phyloP scores from a whole-genome alignment of 2,113 vertebrate species.

The Tachuris rubrigastra region DNA sequence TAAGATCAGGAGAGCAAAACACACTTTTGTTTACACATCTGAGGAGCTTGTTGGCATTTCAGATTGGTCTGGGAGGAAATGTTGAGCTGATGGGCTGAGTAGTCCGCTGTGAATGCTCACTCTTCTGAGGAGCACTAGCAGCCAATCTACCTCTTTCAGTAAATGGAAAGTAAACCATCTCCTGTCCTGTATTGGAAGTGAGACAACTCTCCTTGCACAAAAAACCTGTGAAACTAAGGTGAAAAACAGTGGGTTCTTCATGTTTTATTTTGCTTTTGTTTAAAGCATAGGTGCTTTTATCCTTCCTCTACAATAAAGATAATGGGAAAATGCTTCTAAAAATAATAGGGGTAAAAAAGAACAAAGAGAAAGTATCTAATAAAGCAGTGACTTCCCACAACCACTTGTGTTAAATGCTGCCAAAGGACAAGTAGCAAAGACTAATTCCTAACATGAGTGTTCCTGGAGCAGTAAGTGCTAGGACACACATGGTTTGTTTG shows the following conservation, averaged over 20 bases:
- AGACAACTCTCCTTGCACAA: background rate
- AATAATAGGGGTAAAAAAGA: background rate
- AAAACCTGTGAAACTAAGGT: background rate
- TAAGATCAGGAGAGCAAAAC: background rate
- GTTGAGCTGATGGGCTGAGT: background rate
- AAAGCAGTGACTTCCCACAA: background rate
- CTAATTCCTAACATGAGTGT: background rate
- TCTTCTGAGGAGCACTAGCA: background rate
- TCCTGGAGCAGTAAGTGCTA: background rate
- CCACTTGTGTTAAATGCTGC: background rate
- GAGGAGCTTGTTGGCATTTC: background rate
- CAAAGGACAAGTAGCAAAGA: background rate
- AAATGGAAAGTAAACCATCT: background rate
- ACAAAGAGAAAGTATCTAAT: background rate
- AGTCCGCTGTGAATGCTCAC: background rate
- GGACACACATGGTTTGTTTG: background rate
- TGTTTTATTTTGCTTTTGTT: background rate
- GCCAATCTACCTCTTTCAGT: background rate
- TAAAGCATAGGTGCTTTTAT: background rate
- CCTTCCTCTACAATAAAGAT: background rate
- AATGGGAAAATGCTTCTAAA: background rate
- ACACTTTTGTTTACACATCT: background rate
- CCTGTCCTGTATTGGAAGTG: background rate
- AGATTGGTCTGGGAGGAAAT: background rate
- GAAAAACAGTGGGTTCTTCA: background rate